Evolutionary conservation across 1,140 invertebrate genomes (phyloP).

Genomic region (Diachasma alloeum): DNA sequence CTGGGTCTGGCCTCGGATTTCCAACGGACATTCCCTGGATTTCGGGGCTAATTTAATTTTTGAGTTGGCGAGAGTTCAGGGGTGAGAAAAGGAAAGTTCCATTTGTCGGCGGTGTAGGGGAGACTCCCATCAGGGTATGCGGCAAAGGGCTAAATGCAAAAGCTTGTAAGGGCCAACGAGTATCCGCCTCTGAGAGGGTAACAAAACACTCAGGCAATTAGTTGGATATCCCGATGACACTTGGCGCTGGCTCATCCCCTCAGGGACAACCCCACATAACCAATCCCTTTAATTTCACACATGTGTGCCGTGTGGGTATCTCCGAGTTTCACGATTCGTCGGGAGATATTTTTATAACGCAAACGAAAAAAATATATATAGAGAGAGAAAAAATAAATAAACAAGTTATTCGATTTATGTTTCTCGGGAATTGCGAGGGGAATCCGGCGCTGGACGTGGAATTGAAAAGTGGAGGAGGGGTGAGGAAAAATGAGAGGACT

Average conservation of each 20-base stretch:
- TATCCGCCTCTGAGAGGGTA: conserved; percentile 47
- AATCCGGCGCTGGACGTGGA: not conserved
- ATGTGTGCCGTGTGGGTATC: not conserved
- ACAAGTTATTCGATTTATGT: conserved; percentile 40
- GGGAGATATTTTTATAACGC: conserved; percentile 17
- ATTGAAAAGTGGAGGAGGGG: not conserved
- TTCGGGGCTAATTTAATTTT: conserved; percentile 3
- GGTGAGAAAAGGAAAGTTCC: conserved; percentile 32
- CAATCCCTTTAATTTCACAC: not conserved
- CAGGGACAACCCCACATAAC: conserved; percentile 28
- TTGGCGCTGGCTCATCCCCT: conserved; percentile 45
- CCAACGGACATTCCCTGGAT: not conserved
- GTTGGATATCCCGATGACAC: conserved; percentile 56
- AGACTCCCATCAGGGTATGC: conserved; percentile 24
- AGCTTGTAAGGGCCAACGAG: conserved; percentile 57
- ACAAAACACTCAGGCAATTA: conserved; percentile 61
- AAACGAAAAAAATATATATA: conserved; percentile 24
- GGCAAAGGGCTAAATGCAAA: conserved; percentile 61
- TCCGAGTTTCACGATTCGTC: conserved; percentile 11
- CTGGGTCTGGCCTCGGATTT: not conserved
- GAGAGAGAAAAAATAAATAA: conserved; percentile 29
- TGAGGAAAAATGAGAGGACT: not conserved
- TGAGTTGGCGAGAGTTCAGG: not conserved
- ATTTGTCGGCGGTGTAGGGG: conserved; percentile 17
- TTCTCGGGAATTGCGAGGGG: not conserved